Percentiles rank a stretch among this genome's conserved stretches.
phyloP scores from a whole-genome alignment of 53 echinoderm and acorn worm genomes.

The Arbacia lixula region DNA sequence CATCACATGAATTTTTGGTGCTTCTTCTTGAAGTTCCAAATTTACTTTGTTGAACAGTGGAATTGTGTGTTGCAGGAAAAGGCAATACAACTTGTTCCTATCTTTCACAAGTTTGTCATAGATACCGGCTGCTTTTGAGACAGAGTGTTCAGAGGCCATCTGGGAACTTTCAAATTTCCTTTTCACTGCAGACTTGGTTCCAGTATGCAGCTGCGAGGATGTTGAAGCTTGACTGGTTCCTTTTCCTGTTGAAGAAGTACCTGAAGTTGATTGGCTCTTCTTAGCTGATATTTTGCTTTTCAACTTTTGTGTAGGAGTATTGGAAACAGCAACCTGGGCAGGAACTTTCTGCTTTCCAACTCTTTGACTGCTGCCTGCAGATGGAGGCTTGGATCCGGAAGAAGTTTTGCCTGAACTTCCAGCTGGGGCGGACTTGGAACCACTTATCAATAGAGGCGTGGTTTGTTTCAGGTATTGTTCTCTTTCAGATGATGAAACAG shows the following conservation, averaged over 20 bases:
- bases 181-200: conserved; percentile 41
- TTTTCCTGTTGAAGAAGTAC: conserved; percentile 35
- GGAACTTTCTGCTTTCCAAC: conserved; percentile 8
- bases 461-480: no score
- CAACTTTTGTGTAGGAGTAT: conserved; percentile 14
- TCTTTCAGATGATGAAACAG: no score
- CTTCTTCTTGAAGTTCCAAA: conserved; percentile 52
- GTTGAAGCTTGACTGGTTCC: no score
- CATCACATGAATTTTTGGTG: conserved; percentile 52
- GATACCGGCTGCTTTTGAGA: conserved; percentile 45
- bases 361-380: background rate
- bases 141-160: background rate
- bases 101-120: conserved; percentile 47
- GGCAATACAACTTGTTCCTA: conserved; percentile 56
- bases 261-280: conserved; percentile 28
- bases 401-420: conserved; percentile 12
- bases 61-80: conserved; percentile 63
- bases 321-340: background rate
- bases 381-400: background rate
- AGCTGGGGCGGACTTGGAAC: conserved; percentile 6
- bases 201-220: conserved; percentile 3
- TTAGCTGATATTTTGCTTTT: conserved; percentile 21
- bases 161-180: conserved; percentile 31
- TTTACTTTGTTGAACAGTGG: conserved; percentile 63
- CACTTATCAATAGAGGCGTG: no score